Conservation (phyloP, 2,113 vertebrate genomes). For the Silurus asotus region DNA sequence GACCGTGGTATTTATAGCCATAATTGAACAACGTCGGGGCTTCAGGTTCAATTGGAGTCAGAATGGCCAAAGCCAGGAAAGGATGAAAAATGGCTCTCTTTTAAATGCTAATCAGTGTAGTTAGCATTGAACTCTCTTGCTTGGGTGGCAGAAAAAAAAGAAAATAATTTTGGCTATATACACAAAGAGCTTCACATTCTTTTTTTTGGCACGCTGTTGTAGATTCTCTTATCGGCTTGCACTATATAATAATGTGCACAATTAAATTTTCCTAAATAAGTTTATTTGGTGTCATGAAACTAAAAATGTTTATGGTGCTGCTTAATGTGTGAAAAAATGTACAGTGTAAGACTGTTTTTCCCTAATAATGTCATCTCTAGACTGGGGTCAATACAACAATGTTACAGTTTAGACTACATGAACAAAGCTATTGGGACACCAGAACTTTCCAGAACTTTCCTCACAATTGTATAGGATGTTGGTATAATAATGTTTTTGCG, state of each 20-base stretch:
- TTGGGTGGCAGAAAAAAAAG: slow-evolving; percentile 43
- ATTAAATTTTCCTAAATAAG: neutral
- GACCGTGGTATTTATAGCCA: slow-evolving; percentile 49
- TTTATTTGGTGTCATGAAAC: slow-evolving; percentile 6
- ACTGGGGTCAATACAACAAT: neutral
- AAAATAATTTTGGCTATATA: slow-evolving; percentile 38
- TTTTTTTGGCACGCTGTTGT: slow-evolving; percentile 35
- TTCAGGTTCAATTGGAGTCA: slow-evolving; percentile 52
- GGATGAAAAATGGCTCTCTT: slow-evolving; percentile 56
- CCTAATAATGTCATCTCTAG: neutral
- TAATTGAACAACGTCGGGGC: slow-evolving; percentile 52
- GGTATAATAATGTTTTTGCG: too few relatives aligned
- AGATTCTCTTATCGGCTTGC: neutral
- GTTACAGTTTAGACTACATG: too few relatives aligned
- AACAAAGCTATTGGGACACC: too few relatives aligned
- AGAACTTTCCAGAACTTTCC: neutral
- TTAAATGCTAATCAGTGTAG: slow-evolving; percentile 59
- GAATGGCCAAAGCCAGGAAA: slow-evolving; percentile 32
- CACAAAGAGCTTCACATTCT: slow-evolving; percentile 32
- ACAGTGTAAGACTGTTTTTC: neutral
- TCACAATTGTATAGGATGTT: too few relatives aligned
- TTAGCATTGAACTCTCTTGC: slow-evolving; percentile 42
- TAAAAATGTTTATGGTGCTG: neutral
- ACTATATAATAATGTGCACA: neutral
- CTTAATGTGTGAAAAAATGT: neutral